Evolutionary conservation across 2,888 invertebrate species (phyloP), one percentile per base, ranked within the genome.

Genomic region (Pseudococcus jackbeardsleyi): DNA sequence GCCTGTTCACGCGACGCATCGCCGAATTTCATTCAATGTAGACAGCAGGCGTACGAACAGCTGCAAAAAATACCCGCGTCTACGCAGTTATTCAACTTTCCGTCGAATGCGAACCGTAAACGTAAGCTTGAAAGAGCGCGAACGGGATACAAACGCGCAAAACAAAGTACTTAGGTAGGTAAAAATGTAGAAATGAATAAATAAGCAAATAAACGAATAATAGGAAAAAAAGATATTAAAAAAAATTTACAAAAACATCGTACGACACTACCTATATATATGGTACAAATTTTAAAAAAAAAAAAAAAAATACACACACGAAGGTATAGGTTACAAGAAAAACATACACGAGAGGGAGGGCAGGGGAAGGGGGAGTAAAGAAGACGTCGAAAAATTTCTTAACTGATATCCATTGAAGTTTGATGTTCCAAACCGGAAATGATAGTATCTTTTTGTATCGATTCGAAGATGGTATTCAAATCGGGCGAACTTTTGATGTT

Each of bases 401-500:
- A 95, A 93, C 95, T 95, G 91, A 95, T 94, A 93, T 95, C 95
- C 95, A 95, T 95, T 90, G 95, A 95, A 90, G 94, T 93, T 92
- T 95, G 95, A 90, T 93, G 93, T 90, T 93, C 93, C 90, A 92
- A 92, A 89, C 93, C 93, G 59, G 93, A 92, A 42, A 96, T 77
- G 1, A 88, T 79, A 33, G 79, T 94, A 93, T 97, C 96, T 92
- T 96, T 96, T 91, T 96, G 95, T 91, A 99, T 97, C 72, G 96
- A 95, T 91, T 99, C 98, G 92, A 97, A 99, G 90, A 98, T 96
- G 84, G 95, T 94, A 91, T 95, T 95, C 90, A 99, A 93, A 90
- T 99, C 99, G 5, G 96, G 94, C 90, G 96, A 96, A 89, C 95
- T 95, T 92, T 97, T 97, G 90, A 99, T 98, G 91, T 97, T 96